Evolutionary conservation across 2,888 invertebrate genomes (phyloP).

Genomic region (Pollenia amentaria): DNA sequence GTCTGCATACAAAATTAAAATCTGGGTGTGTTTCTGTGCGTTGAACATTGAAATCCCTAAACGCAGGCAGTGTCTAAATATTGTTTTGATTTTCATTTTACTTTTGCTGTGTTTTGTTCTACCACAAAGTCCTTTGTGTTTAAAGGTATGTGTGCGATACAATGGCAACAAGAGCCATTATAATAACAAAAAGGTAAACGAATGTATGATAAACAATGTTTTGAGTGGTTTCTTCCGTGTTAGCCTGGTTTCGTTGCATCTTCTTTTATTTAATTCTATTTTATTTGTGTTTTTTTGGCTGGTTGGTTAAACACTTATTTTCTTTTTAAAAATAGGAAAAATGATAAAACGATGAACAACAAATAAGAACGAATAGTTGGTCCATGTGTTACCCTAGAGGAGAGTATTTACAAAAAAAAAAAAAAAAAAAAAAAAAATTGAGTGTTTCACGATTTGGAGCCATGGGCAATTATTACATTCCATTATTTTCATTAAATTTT

Average conservation of each 20-base stretch:
- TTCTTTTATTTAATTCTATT: background rate
- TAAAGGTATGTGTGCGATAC: background rate
- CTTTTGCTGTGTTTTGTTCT: background rate
- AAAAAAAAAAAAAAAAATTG: too few relatives aligned
- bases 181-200: slow-evolving; percentile 4
- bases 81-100: slow-evolving; percentile 57
- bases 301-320: background rate
- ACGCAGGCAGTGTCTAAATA: slow-evolving; percentile 33
- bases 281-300: background rate
- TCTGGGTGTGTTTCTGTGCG: slow-evolving; percentile 3
- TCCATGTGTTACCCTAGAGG: too few relatives aligned
- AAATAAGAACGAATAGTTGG: too few relatives aligned
- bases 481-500: too few relatives aligned
- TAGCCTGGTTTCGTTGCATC: background rate
- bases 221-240: slow-evolving; percentile 42
- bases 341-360: too few relatives aligned
- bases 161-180: slow-evolving; percentile 55
- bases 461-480: too few relatives aligned
- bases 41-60: slow-evolving; percentile 50
- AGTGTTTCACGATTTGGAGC: too few relatives aligned
- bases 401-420: too few relatives aligned
- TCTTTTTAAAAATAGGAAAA: too few relatives aligned
- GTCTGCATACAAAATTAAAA: slow-evolving; percentile 21
- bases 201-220: slow-evolving; percentile 53
- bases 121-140: slow-evolving; percentile 23